Evolutionary conservation across 2,113 vertebrate genomes (phyloP).

Genomic region (Nycticorax nycticorax): DNA sequence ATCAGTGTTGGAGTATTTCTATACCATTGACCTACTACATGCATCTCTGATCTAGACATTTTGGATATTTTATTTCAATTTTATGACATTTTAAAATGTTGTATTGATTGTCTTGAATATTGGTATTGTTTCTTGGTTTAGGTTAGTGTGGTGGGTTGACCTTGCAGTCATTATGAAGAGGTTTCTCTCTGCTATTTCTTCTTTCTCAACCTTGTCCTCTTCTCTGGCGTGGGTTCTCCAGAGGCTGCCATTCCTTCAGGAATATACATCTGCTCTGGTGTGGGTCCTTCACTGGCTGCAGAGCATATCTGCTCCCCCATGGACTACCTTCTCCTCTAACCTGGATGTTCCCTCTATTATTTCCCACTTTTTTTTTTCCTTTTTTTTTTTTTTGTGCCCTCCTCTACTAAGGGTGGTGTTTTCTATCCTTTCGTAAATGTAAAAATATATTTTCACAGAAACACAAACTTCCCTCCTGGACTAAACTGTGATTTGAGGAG

Average conservation of each 20-base stretch:
- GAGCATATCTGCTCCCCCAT: neutral
- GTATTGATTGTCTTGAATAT: neutral
- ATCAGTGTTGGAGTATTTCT: neutral
- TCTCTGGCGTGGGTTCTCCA: neutral
- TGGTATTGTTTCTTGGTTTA: neutral
- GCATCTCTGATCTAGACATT: neutral
- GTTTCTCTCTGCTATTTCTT: neutral
- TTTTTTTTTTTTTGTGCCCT: neutral
- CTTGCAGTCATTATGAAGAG: neutral
- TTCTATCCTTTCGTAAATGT: neutral
- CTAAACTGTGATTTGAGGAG: neutral
- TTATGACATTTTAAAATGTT: neutral
- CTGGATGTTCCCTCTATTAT: neutral
- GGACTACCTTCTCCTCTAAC: neutral
- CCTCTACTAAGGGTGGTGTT: neutral
- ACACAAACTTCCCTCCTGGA: neutral
- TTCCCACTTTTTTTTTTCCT: neutral
- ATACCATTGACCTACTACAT: neutral
- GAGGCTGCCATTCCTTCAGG: neutral
- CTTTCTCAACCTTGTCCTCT: neutral
- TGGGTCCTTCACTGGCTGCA: neutral
- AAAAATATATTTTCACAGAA: neutral
- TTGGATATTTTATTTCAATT: neutral
- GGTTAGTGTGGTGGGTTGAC: neutral
- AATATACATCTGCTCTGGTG: neutral